Percentiles rank a stretch among this genome's conserved stretches.
Conservation (phyloP, 2,113 vertebrate genomes). For the Anthoscopus minutus region DNA sequence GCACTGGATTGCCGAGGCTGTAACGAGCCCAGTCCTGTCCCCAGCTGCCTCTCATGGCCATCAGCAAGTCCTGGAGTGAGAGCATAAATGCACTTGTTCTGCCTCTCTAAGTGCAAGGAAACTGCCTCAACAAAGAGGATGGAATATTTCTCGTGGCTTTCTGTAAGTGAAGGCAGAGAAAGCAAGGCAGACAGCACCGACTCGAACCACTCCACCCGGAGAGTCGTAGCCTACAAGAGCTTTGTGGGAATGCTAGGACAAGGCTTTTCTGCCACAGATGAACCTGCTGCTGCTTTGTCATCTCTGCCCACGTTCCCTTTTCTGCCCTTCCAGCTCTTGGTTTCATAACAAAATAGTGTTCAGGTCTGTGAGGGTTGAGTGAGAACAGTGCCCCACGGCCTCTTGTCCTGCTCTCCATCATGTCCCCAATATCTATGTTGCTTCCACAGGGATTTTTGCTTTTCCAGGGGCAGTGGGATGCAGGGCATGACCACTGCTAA, state of each 20-base stretch:
- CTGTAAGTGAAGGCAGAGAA: neutral
- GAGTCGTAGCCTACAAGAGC: neutral
- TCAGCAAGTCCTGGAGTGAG: slow-evolving; percentile 2
- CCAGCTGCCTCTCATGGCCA: neutral
- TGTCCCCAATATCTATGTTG: neutral
- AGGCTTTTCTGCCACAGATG: neutral
- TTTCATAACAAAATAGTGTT: neutral
- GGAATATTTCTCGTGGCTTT: slow-evolving; percentile 23
- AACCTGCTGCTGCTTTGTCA: neutral
- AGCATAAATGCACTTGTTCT: slow-evolving; percentile 32
- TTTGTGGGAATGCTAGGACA: neutral
- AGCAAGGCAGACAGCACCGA: neutral
- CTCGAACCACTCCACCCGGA: neutral
- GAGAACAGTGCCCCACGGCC: neutral
- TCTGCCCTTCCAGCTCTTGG: neutral
- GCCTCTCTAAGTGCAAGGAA: neutral
- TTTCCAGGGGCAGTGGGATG: neutral
- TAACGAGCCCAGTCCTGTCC: neutral
- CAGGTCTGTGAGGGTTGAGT: neutral
- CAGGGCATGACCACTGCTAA: neutral
- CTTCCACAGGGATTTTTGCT: neutral
- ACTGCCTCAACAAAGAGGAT: neutral
- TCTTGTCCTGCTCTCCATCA: neutral
- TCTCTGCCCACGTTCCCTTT: neutral
- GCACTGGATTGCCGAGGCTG: neutral